Evolutionary conservation across 2,888 invertebrate genomes (phyloP), one percentile per base, ranked within the genome.

Genomic region (Apamea anceps): DNA sequence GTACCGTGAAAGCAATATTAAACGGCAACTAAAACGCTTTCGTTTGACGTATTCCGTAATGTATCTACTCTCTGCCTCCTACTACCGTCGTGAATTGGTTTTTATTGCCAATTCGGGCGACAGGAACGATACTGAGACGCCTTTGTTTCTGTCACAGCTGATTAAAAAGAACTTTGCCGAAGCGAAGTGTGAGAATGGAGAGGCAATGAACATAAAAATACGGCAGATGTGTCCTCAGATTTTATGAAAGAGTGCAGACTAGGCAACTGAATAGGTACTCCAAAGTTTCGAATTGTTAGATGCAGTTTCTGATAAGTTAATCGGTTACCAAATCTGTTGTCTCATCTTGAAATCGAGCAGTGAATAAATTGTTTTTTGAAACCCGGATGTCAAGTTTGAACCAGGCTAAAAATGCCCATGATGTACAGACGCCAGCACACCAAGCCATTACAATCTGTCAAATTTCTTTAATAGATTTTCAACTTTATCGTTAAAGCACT

Each of bases 81-180:
- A 5, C 18, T 25, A 60, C 7, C 21, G 13, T 42, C n/a, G 28
- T 60, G 65, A 75, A 51, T 42, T 51, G 63, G 28, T 51, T 12
- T 77, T n/a, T 81, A 71, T 81, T 80, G 70, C 51, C 65, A 81
- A 71, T 71, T 70, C 2, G 6, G 32, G 18, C n/a, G 8, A 32
- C 10, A 21, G 12, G 25, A 65, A 0, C 63, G 12, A 76, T 18
- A 67, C 25, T 21, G 28, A 80, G 63, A 72, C 32, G 54, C 7
- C 25, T 45, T 4, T 21, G 28, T 10, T 25, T 65, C 2, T 37
- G 7, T 15, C 48, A 37, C n/a, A 28, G 10, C 13, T 21, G 3
- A 25, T 3, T n/a, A 12, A 72, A 72, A n/a, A n/a, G 21, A 8
- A 48, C 6, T 25, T 18, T 28, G 28, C 25, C 28, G 28, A 10